A percentile compares a stretch with the other conserved stretches of the same genome.
phyloP scores from a whole-genome alignment of 2,113 vertebrate species.

The Caretta caretta region DNA sequence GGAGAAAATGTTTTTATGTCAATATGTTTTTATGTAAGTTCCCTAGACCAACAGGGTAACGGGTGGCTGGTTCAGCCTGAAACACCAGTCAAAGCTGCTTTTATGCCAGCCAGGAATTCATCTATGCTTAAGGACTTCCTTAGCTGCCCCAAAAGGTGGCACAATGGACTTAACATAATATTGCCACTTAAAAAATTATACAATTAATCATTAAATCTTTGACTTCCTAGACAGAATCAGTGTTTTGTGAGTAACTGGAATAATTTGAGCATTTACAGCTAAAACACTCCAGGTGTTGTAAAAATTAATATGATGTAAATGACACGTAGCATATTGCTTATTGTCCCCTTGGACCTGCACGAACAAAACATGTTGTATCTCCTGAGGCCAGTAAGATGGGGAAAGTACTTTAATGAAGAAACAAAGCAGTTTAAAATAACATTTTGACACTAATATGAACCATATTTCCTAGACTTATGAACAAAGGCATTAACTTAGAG shows the following conservation, averaged over 20 bases:
- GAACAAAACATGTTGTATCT: conserved; percentile 41
- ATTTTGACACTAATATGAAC: conserved; percentile 37
- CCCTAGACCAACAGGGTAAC: neutral
- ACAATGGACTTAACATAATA: conserved; percentile 23
- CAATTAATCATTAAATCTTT: conserved; percentile 37
- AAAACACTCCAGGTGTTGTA: conserved; percentile 56
- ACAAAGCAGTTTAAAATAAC: neutral
- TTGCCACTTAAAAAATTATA: neutral
- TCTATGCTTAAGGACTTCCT: neutral
- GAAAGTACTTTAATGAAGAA: conserved; percentile 60
- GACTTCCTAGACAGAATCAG: neutral
- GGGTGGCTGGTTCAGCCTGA: neutral
- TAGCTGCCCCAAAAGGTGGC: neutral
- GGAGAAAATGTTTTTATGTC: neutral
- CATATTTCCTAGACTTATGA: neutral
- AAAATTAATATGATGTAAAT: conserved; percentile 58
- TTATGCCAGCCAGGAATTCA: neutral
- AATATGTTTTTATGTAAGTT: neutral
- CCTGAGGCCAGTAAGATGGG: conserved; percentile 9
- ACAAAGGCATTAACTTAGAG: neutral
- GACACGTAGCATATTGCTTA: conserved; percentile 45
- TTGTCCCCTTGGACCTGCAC: neutral
- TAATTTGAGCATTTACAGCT: conserved; percentile 39
- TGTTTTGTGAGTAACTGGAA: conserved; percentile 32
- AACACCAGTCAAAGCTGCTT: neutral